phyloP scores from a whole-genome alignment of 2,888 invertebrate species.

The Coelogynopora nodosa region DNA sequence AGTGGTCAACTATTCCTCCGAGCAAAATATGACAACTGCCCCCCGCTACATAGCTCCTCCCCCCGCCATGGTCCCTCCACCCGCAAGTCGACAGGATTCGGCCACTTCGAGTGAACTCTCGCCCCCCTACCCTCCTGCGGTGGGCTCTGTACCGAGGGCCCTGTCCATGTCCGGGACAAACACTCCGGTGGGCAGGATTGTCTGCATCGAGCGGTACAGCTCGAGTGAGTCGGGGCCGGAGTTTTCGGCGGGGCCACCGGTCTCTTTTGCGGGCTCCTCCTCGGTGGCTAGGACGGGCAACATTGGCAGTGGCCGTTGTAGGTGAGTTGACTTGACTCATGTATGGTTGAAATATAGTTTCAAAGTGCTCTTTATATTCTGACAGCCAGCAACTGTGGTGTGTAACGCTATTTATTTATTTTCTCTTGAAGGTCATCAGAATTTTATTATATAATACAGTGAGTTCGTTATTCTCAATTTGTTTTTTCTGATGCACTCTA shows the following conservation, averaged over 20 bases:
- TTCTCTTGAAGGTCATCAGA: too few relatives aligned
- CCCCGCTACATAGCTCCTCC: too few relatives aligned
- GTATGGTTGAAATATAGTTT: too few relatives aligned
- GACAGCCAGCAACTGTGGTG: too few relatives aligned
- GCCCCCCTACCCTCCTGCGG: not conserved
- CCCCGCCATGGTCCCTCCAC: too few relatives aligned
- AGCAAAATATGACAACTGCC: not conserved
- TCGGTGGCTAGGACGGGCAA: too few relatives aligned
- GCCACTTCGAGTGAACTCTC: slow-evolving; percentile 11
- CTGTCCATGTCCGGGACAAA: not conserved
- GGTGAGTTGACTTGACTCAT: too few relatives aligned
- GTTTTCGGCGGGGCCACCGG: not conserved
- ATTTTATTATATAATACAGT: too few relatives aligned
- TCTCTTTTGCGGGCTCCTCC: not conserved
- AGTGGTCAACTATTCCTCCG: not conserved
- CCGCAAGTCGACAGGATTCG: not conserved
- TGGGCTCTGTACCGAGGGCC: not conserved
- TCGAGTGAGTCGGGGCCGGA: not conserved
- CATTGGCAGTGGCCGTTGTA: not conserved
- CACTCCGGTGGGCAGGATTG: slow-evolving; percentile 2
- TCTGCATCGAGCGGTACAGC: not conserved
- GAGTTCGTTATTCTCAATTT: too few relatives aligned
- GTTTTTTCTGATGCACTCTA: too few relatives aligned
- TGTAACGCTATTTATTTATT: too few relatives aligned
- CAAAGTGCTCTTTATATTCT: too few relatives aligned